Conservation (phyloP, 2,797 vertebrate species). For the Pangasius mekongensis region DNA sequence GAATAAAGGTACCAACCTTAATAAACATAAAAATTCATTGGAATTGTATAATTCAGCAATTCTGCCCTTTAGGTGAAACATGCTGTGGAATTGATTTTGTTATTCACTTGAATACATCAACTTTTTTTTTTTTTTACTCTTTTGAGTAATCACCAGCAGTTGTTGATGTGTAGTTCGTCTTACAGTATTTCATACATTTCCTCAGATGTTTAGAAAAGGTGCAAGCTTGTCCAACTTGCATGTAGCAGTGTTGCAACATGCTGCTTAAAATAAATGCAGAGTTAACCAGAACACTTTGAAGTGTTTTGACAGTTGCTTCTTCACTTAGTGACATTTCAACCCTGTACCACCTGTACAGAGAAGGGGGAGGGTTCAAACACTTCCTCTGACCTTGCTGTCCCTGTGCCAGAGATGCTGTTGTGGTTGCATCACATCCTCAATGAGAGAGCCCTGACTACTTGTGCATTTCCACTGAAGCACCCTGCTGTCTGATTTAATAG, state of each 20-base stretch:
- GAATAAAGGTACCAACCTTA: neutral
- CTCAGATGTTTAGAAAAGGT: slow-evolving; percentile 34
- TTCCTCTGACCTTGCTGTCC: slow-evolving; percentile 54
- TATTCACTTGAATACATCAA: neutral
- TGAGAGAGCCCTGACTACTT: slow-evolving; percentile 30
- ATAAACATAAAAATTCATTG: neutral
- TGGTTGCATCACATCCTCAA: slow-evolving; percentile 72
- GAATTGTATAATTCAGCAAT: neutral
- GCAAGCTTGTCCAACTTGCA: slow-evolving; percentile 47
- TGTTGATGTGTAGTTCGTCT: neutral
- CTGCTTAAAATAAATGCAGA: slow-evolving; percentile 55
- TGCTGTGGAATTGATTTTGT: neutral
- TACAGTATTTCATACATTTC: slow-evolving; percentile 45
- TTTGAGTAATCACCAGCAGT: neutral
- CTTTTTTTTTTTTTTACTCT: neutral
- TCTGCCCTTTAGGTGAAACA: neutral
- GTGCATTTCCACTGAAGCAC: slow-evolving; percentile 34
- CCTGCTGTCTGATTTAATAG: slow-evolving; percentile 12
- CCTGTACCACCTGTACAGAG: slow-evolving; percentile 55
- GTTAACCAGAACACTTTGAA: slow-evolving; percentile 61
- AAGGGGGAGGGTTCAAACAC: slow-evolving; percentile 36
- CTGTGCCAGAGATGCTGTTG: slow-evolving; percentile 49
- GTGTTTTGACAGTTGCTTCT: slow-evolving; percentile 59
- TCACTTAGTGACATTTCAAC: slow-evolving; percentile 57
- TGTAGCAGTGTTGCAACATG: slow-evolving; percentile 37